phyloP scores from a whole-genome alignment of 2,888 invertebrate genomes.

The Cylindroiulus punctatus region DNA sequence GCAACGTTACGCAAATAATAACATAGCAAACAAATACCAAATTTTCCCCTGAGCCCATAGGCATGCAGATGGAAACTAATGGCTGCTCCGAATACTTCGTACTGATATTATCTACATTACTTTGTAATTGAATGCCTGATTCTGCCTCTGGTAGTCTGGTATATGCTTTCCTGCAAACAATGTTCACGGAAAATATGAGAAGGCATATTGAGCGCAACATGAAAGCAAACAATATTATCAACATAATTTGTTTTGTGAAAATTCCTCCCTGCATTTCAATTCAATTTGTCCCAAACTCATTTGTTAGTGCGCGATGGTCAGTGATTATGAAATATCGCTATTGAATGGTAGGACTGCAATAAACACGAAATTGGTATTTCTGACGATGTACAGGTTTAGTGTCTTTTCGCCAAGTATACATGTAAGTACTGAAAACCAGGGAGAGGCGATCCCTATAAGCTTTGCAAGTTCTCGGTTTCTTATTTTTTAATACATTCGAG shows the following conservation, averaged over 20 bases:
- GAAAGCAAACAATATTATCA: neutral
- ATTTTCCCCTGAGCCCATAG: neutral
- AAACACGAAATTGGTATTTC: neutral
- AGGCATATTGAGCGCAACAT: neutral
- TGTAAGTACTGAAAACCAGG: neutral
- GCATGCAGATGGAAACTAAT: neutral
- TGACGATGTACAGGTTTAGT: neutral
- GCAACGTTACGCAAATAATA: neutral
- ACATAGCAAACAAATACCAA: neutral
- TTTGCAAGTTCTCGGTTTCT: neutral
- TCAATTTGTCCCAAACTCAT: neutral
- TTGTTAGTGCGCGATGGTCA: neutral
- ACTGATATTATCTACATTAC: neutral
- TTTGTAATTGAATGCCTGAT: neutral
- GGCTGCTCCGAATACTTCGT: neutral
- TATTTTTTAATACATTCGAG: neutral
- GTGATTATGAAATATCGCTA: neutral
- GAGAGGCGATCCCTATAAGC: neutral
- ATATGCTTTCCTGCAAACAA: constrained; percentile 1
- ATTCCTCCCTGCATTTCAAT: neutral
- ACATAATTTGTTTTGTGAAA: neutral
- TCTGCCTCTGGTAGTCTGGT: neutral
- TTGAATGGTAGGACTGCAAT: neutral
- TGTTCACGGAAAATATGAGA: neutral
- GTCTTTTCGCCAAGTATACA: neutral